Evolutionary conservation across 2,797 vertebrate genomes (phyloP).

Genomic region (Phoebastria nigripes): DNA sequence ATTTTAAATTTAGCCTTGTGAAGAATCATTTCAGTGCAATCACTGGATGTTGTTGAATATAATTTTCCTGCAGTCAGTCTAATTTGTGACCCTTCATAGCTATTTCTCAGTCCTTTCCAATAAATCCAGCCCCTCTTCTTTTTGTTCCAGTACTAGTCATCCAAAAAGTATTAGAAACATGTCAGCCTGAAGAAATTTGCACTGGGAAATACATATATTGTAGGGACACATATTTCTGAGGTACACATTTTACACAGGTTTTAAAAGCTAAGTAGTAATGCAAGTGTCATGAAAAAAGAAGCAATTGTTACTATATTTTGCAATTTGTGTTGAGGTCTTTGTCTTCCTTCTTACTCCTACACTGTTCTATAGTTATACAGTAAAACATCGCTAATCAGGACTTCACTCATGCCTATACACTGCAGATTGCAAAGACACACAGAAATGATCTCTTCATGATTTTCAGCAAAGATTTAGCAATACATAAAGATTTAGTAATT

Average conservation of each 20-base stretch:
- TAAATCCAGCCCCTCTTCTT: not conserved
- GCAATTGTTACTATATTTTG: not conserved
- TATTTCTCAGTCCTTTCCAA: not conserved
- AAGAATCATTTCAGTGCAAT: conserved; percentile 34
- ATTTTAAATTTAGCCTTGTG: conserved; percentile 32
- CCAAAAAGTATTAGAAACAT: not conserved
- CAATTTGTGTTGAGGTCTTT: not conserved
- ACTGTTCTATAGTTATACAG: not conserved
- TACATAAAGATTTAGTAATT: not conserved
- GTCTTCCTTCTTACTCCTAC: not conserved
- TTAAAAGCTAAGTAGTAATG: not conserved
- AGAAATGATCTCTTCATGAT: not conserved
- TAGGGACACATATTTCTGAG: not conserved
- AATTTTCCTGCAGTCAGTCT: not conserved
- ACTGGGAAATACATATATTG: not conserved
- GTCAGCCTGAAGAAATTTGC: not conserved
- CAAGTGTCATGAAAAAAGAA: not conserved
- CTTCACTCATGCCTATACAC: not conserved
- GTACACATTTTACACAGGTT: not conserved
- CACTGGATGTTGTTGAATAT: not conserved
- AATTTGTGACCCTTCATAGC: not conserved
- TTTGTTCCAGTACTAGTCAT: not conserved
- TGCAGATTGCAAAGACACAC: not conserved
- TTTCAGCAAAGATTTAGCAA: not conserved
- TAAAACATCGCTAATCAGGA: not conserved